Evolutionary conservation across 2,797 vertebrate species (phyloP), one percentile per base, ranked within the genome.

Genomic region (Xenentodon cancila): DNA sequence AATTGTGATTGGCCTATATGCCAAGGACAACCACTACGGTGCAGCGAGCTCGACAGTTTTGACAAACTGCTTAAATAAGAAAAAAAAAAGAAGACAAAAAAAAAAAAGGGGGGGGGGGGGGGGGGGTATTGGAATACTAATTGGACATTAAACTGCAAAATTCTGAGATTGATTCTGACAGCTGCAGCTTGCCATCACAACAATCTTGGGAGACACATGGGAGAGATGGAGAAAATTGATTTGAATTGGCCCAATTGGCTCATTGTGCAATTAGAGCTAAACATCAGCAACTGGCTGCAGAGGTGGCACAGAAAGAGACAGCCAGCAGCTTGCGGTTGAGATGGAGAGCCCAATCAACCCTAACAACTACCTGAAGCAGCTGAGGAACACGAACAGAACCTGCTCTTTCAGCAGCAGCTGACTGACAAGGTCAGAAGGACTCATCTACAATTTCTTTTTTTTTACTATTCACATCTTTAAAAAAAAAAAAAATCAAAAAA

Each of bases 111-210:
- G n/a, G n/a, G n/a, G n/a, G n/a, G n/a, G n/a, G n/a, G n/a, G n/a
- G n/a, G n/a, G 75, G 71, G 82, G 82, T 78, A 79, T 85, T 75
- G 81, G 75, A 78, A 84, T 69, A 73, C 73, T 87, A 81, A 88
- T 80, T 81, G 82, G 64, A 70, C 63, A 83, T 82, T 83, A 85
- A 64, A 54, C 53, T 1, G 59, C 61, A 65, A 49, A 81, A 79
- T 60, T 52, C 32, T 21, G 40, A 58, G 72, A 88, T 71, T 63
- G 74, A 81, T 75, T 81, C 12, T 27, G 81, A 87, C 78, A 79
- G 78, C 48, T 67, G 59, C 46, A 0, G 44, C 66, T 62, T 59
- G 40, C 65, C 62, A 51, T 57, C 37, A 37, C 19, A 13, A 61
- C 32, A n/a, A 61, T 75, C 71, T 61, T 66, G 51, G 70, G 64